Conservation (phyloP, 2,888 invertebrate species). For the Litoditis marina region DNA sequence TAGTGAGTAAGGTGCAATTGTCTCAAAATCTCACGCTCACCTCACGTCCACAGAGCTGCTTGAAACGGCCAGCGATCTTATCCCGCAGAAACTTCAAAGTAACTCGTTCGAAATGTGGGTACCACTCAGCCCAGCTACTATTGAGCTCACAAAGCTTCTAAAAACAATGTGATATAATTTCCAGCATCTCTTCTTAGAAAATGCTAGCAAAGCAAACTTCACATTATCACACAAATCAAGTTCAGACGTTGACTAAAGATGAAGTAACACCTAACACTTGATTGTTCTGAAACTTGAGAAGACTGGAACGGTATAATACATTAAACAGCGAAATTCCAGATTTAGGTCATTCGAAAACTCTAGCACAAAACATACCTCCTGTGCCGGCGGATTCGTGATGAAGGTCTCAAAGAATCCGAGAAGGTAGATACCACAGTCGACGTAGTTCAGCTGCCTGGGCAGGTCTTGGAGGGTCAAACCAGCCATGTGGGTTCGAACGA, state of each 20-base stretch:
- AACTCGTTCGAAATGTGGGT: conserved; percentile 1
- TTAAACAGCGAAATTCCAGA: neutral
- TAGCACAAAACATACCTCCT: neutral
- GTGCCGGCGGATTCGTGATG: conserved; percentile 6
- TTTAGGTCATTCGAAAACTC: neutral
- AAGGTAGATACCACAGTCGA: conserved; percentile 91
- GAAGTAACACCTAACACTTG: too few relatives aligned
- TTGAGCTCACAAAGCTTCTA: neutral
- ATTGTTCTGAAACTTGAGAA: neutral
- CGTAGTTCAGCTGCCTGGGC: conserved; percentile 95
- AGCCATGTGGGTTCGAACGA: conserved; percentile 15
- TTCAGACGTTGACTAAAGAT: too few relatives aligned
- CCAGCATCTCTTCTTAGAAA: too few relatives aligned
- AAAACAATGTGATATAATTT: too few relatives aligned
- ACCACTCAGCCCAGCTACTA: conserved; percentile 4
- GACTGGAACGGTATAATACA: neutral
- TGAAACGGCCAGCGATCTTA: neutral
- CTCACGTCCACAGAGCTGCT: neutral
- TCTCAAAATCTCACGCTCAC: neutral
- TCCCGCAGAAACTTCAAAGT: conserved; percentile 4
- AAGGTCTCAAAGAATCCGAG: conserved; percentile 94
- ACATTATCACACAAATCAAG: too few relatives aligned
- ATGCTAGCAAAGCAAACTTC: too few relatives aligned
- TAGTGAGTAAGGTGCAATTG: too few relatives aligned
- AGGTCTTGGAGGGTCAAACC: conserved; percentile 21